Evolutionary conservation across 2,888 invertebrate species (phyloP), one percentile per base, ranked within the genome.

Genomic region (Aromia moschata): DNA sequence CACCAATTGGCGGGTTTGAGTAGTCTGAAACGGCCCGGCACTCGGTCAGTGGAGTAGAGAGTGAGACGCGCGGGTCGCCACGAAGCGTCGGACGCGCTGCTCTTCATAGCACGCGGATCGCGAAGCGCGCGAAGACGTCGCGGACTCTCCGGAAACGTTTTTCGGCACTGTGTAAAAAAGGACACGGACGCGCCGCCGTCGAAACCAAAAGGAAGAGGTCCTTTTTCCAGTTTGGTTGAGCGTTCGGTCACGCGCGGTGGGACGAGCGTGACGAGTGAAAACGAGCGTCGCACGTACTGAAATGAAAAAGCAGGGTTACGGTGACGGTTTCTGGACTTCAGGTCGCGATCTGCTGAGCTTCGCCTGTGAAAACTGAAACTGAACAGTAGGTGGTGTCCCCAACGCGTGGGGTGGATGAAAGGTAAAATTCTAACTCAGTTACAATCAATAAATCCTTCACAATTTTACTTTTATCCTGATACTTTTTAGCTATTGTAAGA

Each of bases 1-100:
- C 20, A 55, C 46, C 59, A 59, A 55, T 55, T 55, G 59, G 51
- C 56, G 33, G 33, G 47, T 56, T 56, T 56, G 53, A 54, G n/a
- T n/a, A n/a, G 60, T 57, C 57, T 60, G 65, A 54, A 54, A 43
- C 36, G 38, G 38, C 51, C 31, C 40, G 47, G 53, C 68, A 71
- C 74, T 71, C 74, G 74, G 75, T 75, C 73, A 75, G 66, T 73
- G 74, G 73, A 73, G 73, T 74, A 72, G 73, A 76, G 74, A 74
- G 74, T 70, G 72, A 75, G 70, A 64, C 31, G 45, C 45, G 41
- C 25, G 18, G 33, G 2, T 5, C 9, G 25, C 5, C 17, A 11
- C 12, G 20, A 14, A 12, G 20, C 12, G n/a, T 18, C 17, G 15
- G 38, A 31, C 20, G 15, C 49, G 47, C 31, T 52, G 47, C 31